Evolutionary conservation across 2,113 vertebrate genomes (phyloP).

Genomic region (Dasyurus viverrinus): DNA sequence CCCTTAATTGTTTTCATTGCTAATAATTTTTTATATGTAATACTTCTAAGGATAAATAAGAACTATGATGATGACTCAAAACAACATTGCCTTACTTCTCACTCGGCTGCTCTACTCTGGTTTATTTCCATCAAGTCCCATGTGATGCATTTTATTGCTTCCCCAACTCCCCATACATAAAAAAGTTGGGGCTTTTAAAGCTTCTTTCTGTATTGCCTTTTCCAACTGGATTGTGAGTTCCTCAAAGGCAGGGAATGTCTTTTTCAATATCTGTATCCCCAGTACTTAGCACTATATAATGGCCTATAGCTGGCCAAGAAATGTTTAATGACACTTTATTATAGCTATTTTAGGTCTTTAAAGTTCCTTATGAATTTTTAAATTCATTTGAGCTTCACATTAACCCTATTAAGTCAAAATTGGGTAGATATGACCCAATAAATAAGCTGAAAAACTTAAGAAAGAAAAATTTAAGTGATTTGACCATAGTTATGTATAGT

Average conservation of each 20-base stretch:
- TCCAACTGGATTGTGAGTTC: not conserved
- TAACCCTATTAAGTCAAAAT: not conserved
- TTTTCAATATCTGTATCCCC: not conserved
- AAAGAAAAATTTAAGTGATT: not conserved
- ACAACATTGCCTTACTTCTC: not conserved
- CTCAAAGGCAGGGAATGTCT: not conserved
- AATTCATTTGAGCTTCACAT: not conserved
- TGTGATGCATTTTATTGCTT: too few relatives aligned
- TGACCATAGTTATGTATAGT: not conserved
- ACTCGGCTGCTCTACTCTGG: too few relatives aligned
- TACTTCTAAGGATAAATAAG: not conserved
- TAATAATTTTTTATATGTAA: not conserved
- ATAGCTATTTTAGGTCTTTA: not conserved
- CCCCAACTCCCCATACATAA: too few relatives aligned
- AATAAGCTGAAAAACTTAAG: not conserved
- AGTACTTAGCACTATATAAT: not conserved
- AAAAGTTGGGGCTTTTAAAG: too few relatives aligned
- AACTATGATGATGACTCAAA: not conserved
- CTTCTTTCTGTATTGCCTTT: too few relatives aligned
- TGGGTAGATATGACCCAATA: not conserved
- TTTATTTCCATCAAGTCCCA: too few relatives aligned
- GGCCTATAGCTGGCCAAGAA: not conserved
- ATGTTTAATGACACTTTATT: not conserved
- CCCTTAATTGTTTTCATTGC: not conserved
- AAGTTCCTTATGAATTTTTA: not conserved